Base-by-base conservation (phyloP, 1,140 invertebrate species). In the Sarcophaga bullata region DNA sequence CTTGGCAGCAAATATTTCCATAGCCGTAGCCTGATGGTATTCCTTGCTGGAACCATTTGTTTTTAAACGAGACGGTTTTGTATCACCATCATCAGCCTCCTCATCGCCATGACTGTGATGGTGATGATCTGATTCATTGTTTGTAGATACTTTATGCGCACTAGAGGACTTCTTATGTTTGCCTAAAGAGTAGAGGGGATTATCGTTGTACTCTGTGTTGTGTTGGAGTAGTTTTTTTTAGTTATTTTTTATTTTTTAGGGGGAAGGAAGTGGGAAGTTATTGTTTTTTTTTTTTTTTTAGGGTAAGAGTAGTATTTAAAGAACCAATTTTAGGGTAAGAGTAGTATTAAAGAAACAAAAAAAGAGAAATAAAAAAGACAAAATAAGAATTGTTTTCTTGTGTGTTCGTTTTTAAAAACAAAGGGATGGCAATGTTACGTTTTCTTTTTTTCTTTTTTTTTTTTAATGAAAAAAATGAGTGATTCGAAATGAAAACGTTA, bases 171-270 rank as follows among this genome's bases (percentile, higher is more conserved):
- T 88, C 73, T 89, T 89, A 81, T 88, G 87, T 78, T 89, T 89
- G 86, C 88, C 88, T 88, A 89, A 86, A 84, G 88, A 88, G 88
- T 89, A 89, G 87, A 89, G 88, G 86, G 88, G 88, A 87, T 89
- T 89, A 89, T 89, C 88, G 88, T 89, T 88, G 88, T 89, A 89
- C 87, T 89, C 88, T 89, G 86, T 78, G 75, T 78, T 78, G 75
- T 78, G 75, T 78, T 78, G 75, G 48, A 50, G 75, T 78, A 78
- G 75, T 78, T 25, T 48, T 78, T 78, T 78, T 76, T 37, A 47
- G 25, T 58, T 62, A 2, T 37, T 37, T 37, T 17, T 80, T 80
- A 48, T 78, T 76, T 80, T 19, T 80, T 82, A 73, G 80, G 76
- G 75, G 68, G 68, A 47, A 68, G 75, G 78, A 78, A 80, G 76